Conservation (phyloP, 2,888 invertebrate species). For the Meiosimyza platycephala region DNA sequence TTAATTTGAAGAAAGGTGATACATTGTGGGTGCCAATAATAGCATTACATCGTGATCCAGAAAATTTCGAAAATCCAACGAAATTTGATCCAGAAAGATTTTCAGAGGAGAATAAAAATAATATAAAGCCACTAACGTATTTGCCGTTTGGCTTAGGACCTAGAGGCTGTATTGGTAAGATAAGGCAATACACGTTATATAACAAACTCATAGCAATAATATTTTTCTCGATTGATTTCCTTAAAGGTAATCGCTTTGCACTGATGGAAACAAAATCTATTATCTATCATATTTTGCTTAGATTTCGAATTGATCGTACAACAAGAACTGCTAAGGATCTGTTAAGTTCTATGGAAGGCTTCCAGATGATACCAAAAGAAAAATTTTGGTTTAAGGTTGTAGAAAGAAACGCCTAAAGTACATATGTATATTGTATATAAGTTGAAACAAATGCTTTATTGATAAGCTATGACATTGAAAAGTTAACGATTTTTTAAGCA, state of each 20-base stretch:
- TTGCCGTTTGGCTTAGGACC: constrained; percentile 73
- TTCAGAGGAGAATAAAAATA: constrained; percentile 70
- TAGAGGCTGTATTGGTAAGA: constrained; percentile 72
- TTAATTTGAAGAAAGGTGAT: constrained; percentile 69
- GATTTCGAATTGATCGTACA: constrained; percentile 51
- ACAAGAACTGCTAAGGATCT: constrained; percentile 53
- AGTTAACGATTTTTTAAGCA: no score
- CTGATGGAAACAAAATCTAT: constrained; percentile 60
- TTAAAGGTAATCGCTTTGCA: constrained; percentile 58
- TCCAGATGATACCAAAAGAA: constrained; percentile 52
- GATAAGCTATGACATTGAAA: no score
- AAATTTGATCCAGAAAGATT: constrained; percentile 72
- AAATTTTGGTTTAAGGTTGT: constrained; percentile 58
- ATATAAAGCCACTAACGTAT: constrained; percentile 68
- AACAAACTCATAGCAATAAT: no score
- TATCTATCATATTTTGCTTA: constrained; percentile 54
- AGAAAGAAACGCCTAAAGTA: constrained; percentile 44
- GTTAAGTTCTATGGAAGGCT: constrained; percentile 45
- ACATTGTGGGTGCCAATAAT: constrained; percentile 64
- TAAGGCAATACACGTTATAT: no score
- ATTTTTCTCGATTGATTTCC: no score
- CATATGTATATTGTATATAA: no score
- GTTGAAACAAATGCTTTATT: no score
- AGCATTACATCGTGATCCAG: constrained; percentile 68
- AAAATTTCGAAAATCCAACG: constrained; percentile 69